Conservation (phyloP, 2,888 invertebrate species). For the Lepidocyrtinus sp. region DNA sequence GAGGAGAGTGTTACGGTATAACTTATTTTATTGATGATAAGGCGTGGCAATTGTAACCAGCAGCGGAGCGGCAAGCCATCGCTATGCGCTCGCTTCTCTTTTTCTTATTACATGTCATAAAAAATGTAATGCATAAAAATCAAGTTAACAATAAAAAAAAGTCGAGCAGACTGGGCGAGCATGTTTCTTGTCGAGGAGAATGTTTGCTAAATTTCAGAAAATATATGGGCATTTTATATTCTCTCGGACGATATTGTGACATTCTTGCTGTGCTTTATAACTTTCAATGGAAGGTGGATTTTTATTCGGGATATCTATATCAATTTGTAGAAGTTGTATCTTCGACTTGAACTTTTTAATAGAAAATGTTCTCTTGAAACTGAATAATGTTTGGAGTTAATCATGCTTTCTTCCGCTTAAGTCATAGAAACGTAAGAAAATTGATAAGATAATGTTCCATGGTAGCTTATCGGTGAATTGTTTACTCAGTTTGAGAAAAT, state of each 20-base stretch:
- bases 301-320: too few relatives aligned
- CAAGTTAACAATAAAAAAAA: slow-evolving; percentile 50
- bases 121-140: slow-evolving; percentile 40
- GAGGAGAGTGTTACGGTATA: slow-evolving; percentile 41
- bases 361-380: too few relatives aligned
- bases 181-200: too few relatives aligned
- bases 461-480: neutral
- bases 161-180: slow-evolving; percentile 11
- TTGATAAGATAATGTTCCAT: slow-evolving; percentile 14
- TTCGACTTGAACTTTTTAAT: too few relatives aligned
- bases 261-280: too few relatives aligned
- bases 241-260: too few relatives aligned
- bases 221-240: too few relatives aligned
- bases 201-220: too few relatives aligned
- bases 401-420: slow-evolving; percentile 15
- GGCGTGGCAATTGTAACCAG: slow-evolving; percentile 50
- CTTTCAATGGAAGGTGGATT: too few relatives aligned
- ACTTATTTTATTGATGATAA: slow-evolving; percentile 63
- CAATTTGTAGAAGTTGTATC: too few relatives aligned
- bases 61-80: slow-evolving; percentile 32
- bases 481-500: slow-evolving; percentile 43
- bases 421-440: too few relatives aligned
- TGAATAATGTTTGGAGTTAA: neutral
- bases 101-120: slow-evolving; percentile 27
- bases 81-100: slow-evolving; percentile 21